Evolutionary conservation across 2,113 vertebrate species (phyloP), one percentile per base, ranked within the genome.

Genomic region (Heloderma charlesbogerti): DNA sequence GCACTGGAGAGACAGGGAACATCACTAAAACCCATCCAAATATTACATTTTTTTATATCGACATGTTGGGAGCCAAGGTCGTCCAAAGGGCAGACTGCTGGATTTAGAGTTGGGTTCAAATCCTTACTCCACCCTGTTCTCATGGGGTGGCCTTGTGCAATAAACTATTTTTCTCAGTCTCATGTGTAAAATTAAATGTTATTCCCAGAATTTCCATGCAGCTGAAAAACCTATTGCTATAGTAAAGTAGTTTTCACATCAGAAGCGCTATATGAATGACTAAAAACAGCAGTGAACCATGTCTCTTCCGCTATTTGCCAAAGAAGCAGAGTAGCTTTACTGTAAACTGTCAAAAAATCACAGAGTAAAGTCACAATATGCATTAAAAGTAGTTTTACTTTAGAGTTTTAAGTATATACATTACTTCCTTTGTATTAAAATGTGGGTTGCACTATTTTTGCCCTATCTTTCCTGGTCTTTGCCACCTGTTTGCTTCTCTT

Each of bases 271-370:
- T 74, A 72, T 27, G 34, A 87, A 54, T 48, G 37, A 43, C 60
- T 74, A 87, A 57, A 31, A 74, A 74, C 45, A 74, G 45, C 85
- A 74, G 48, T 75, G 69, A 87, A 71, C 69, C 45, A 22, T 77
- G 72, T 60, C 13, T 25, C 31, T 72, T 45, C 84, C 54, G 45
- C 45, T 72, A n/a, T 54, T 87, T 77, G 72, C 13, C n/a, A 63
- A 74, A 77, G 86, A 87, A 40, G 25, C 43, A 57, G 86, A 87
- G 27, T 34, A 43, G 54, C 86, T 69, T 45, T 69, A 85, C 4
- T 88, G 54, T 27, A 88, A 37, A 87, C 71, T 75, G 67, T 86
- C 31, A 86, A 84, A 69, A 40, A 69, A 60, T 57, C 85, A 87
- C 45, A 77, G 51, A 43, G 60, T 77, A 87, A 87, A 54, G 86